Evolutionary conservation across 2,113 vertebrate genomes (phyloP).

Genomic region (Xenus cinereus): DNA sequence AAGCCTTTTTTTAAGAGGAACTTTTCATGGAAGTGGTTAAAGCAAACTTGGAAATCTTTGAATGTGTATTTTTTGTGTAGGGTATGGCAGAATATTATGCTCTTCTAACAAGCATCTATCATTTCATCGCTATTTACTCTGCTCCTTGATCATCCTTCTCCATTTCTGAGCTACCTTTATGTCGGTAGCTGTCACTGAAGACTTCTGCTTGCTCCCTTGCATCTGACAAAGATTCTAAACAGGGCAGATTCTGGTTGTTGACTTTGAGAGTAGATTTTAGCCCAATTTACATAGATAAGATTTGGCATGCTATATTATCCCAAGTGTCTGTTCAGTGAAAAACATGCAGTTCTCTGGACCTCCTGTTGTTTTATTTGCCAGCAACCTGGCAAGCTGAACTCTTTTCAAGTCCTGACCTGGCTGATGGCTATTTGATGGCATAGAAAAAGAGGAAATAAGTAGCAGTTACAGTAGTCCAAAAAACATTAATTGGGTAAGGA

Average conservation of each 20-base stretch:
- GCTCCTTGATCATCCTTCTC: constrained; percentile 34
- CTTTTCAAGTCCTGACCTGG: constrained; percentile 38
- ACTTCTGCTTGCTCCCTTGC: constrained; percentile 8
- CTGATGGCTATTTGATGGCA: constrained; percentile 30
- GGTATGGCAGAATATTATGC: not conserved
- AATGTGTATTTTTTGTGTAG: constrained; percentile 8
- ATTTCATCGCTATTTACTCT: not conserved
- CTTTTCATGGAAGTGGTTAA: constrained; percentile 13
- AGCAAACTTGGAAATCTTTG: not conserved
- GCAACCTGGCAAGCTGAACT: constrained; percentile 34
- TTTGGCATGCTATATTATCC: constrained; percentile 26
- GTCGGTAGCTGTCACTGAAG: constrained; percentile 34
- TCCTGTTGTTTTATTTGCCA: constrained; percentile 10
- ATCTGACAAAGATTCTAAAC: constrained; percentile 39
- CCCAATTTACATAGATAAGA: constrained; percentile 39
- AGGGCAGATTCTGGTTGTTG: constrained; percentile 24
- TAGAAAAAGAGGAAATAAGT: not conserved
- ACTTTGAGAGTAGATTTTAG: constrained; percentile 50
- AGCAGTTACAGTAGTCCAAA: not conserved
- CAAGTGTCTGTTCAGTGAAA: constrained; percentile 36
- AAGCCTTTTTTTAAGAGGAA: not conserved
- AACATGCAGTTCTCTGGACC: not conserved
- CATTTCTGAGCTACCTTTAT: constrained; percentile 26
- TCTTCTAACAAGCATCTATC: not conserved
- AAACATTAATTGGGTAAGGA: not conserved